Percentiles rank a stretch among this genome's conserved stretches.
These are phyloP conservation scores for Dasyornis broadbenti DNA, from an alignment of 2,113 vertebrate genomes.

Conservation along the genomic window DNA sequence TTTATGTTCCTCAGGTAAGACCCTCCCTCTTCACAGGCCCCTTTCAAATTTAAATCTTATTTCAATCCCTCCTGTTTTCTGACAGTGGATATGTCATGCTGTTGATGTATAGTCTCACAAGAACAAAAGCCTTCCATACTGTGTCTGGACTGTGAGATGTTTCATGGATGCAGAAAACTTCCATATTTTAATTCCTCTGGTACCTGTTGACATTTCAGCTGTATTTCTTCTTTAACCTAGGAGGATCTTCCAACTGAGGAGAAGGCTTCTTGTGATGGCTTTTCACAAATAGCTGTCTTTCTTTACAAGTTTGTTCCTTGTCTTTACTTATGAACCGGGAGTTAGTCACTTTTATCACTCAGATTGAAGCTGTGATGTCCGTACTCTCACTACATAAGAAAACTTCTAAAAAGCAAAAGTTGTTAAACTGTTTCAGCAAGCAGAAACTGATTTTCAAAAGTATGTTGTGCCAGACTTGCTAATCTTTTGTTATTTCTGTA, in stretches of 20 bases:
- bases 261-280: neutral
- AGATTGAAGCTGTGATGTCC: neutral
- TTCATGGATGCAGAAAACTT: neutral
- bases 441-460: neutral
- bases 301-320: neutral
- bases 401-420: neutral
- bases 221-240: neutral
- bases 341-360: neutral
- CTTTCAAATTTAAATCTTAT: neutral
- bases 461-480: neutral
- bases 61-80: neutral
- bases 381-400: neutral
- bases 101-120: neutral
- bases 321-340: neutral
- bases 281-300: neutral
- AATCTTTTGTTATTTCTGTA: neutral
- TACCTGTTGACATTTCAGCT: neutral
- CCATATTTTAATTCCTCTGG: neutral
- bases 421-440: neutral
- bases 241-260: neutral
- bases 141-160: neutral
- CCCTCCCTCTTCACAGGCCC: neutral
- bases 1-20: neutral
- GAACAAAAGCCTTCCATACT: neutral
- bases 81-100: neutral